Percentiles rank a stretch among this genome's conserved stretches.
Conservation (phyloP, 2,888 invertebrate species). For the Xanthorhoe spadicearia region DNA sequence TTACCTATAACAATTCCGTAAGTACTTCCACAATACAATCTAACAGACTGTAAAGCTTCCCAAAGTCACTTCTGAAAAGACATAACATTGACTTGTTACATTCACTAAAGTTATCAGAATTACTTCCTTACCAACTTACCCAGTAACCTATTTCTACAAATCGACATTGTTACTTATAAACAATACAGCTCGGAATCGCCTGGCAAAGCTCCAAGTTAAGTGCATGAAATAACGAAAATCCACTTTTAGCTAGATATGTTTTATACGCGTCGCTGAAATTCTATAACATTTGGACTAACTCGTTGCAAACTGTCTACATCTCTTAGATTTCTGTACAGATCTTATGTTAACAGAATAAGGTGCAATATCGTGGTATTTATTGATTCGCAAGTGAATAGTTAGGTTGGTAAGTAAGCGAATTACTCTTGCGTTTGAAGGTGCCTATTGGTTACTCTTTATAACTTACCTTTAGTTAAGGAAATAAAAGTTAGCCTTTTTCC, state of each 20-base stretch:
- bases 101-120: constrained; percentile 14
- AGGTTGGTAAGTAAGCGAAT: constrained; percentile 46
- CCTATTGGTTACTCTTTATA: constrained; percentile 51
- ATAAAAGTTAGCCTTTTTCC: constrained; percentile 15
- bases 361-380: neutral
- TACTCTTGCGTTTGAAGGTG: constrained; percentile 49
- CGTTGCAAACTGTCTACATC: constrained; percentile 30
- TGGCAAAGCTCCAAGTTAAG: constrained; percentile 60
- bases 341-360: constrained; percentile 6
- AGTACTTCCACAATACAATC: neutral
- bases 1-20: too few relatives aligned
- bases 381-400: constrained; percentile 2
- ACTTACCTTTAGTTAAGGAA: constrained; percentile 44
- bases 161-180: constrained; percentile 13
- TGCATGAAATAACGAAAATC: constrained; percentile 68
- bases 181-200: constrained; percentile 59
- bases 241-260: constrained; percentile 66
- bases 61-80: neutral
- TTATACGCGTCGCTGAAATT: constrained; percentile 65
- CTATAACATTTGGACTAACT: constrained; percentile 55
- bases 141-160: constrained; percentile 6
- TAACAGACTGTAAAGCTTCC: neutral
- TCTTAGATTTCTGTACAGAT: neutral
- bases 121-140: constrained; percentile 11
- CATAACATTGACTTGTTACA: constrained; percentile 7